phyloP scores from a whole-genome alignment of 1,140 invertebrate genomes.

The Orchesella cincta region DNA sequence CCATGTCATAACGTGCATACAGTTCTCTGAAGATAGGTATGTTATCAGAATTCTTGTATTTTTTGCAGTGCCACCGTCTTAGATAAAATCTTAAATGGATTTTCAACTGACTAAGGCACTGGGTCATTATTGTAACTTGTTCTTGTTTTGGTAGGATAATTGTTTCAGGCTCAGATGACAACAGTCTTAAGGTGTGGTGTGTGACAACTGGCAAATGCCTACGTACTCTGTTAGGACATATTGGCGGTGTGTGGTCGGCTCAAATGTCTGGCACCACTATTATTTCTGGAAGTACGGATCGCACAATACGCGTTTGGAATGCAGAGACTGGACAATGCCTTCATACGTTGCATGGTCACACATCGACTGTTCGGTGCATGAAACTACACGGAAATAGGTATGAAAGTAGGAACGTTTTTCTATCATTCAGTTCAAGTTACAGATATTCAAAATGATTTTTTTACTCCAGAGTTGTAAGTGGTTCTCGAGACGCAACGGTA shows the following conservation, averaged over 20 bases:
- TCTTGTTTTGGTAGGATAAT: slow-evolving; percentile 71
- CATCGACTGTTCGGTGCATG: slow-evolving; percentile 98
- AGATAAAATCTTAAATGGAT: too few species aligned
- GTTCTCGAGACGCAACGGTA: slow-evolving; percentile 93
- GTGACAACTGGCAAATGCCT: slow-evolving; percentile 93
- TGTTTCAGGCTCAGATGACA: slow-evolving; percentile 97
- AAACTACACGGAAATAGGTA: slow-evolving; percentile 89
- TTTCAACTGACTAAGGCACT: too few species aligned
- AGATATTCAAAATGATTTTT: too few species aligned
- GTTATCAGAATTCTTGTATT: not conserved
- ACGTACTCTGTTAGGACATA: slow-evolving; percentile 89
- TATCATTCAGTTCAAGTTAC: too few species aligned
- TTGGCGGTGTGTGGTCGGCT: slow-evolving; percentile 97
- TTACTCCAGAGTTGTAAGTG: slow-evolving; percentile 83
- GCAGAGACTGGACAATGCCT: slow-evolving; percentile 87
- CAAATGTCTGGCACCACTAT: slow-evolving; percentile 92
- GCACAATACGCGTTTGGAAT: slow-evolving; percentile 96
- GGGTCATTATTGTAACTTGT: too few species aligned
- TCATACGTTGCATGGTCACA: slow-evolving; percentile 93
- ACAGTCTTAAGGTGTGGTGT: slow-evolving; percentile 99
- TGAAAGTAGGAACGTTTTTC: slow-evolving; percentile 51
- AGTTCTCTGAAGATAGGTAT: slow-evolving; percentile 85
- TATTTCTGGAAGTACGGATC: slow-evolving; percentile 95
- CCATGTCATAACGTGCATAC: slow-evolving; percentile 98
- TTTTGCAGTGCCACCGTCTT: too few species aligned